Percentiles rank a stretch among this genome's conserved stretches.
These are phyloP conservation scores for Benthosema pterotum DNA, from an alignment of 2,797 vertebrate species.

Conservation along the genomic window DNA sequence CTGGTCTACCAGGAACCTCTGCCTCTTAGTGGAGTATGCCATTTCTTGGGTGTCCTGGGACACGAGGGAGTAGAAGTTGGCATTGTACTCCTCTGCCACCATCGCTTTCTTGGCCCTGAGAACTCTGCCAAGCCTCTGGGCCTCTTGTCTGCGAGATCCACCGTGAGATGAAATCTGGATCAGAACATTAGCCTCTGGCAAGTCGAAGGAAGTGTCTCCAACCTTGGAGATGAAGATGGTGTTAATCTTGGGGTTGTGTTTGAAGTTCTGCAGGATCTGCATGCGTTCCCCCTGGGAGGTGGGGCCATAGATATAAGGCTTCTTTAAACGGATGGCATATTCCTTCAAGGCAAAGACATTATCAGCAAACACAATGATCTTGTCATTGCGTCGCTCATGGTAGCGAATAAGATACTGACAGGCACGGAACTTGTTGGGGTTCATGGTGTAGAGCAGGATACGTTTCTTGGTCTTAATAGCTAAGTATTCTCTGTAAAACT, in stretches of 20 bases:
- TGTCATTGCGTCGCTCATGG: constrained; percentile 97
- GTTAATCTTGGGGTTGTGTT: constrained; percentile 99
- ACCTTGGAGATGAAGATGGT: constrained; percentile 99
- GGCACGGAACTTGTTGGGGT: constrained; percentile 97
- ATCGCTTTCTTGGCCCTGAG: constrained; percentile 97
- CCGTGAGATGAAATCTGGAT: constrained; percentile 99
- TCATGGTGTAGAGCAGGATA: constrained; percentile 97
- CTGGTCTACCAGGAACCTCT: constrained; percentile 96
- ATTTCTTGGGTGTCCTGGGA: constrained; percentile 99
- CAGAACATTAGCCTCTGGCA: constrained; percentile 96
- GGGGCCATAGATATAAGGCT: constrained; percentile 97
- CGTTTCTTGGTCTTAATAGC: constrained; percentile 97
- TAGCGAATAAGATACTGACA: constrained; percentile 99
- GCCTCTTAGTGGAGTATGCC: constrained; percentile 98
- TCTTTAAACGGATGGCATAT: constrained; percentile 94
- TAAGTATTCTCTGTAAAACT: constrained; percentile 97
- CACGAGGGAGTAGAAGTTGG: constrained; percentile 97
- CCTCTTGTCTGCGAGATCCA: constrained; percentile 96
- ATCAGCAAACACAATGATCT: constrained; percentile 98
- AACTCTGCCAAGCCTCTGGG: constrained; percentile 95
- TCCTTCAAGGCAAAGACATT: constrained; percentile 98
- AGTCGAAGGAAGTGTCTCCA: constrained; percentile 96
- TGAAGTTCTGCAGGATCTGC: constrained; percentile 99
- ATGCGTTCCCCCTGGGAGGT: constrained; percentile 97
- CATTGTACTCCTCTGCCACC: constrained; percentile 98